Evolutionary conservation across 2,113 vertebrate genomes (phyloP), one percentile per base, ranked within the genome.

Genomic region (Alligator mississippiensis): DNA sequence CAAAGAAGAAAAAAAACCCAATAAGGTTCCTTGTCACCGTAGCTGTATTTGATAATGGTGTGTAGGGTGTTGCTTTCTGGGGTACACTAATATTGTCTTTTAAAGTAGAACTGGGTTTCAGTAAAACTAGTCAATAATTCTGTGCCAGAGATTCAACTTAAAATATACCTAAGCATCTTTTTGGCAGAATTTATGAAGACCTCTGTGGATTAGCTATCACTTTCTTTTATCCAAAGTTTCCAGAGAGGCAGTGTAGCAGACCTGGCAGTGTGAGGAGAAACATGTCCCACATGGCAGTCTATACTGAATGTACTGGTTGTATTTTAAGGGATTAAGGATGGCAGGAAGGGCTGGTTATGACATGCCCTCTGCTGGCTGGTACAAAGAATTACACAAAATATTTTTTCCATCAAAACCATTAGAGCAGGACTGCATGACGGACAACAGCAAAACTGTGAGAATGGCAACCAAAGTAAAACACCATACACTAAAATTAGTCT

Each of bases 291-390:
- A 6, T 72, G 57, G 34, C 38, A 60, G 30, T 54, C 22, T 38
- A 14, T 75, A 54, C n/a, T 17, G 14, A 24, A 16, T 22, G 24
- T 15, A 13, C 12, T 75, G 24, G 38, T 55, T 18, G 75, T n/a
- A 19, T 17, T 15, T 34, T 47, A 16, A 22, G 17, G 77, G 59
- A 47, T 15, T 4, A 4, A 16, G 27, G 82, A 62, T 4, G 16
- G 30, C 11, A 58, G 27, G 57, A 30, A 47, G 2, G 3, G 27
- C 70, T 74, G 5, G 66, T 30, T 74, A 60, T 63, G 16, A 34
- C 24, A 9, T 57, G 80, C 87, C 88, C 88, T 90, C 92, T 90
- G 88, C 79, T 90, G 88, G 88, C 72, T 28, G n/a, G 68, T 24
- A 4, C 22, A 38, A 2, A 30, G 18, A 64, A 74, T 12, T 58